phyloP scores from a whole-genome alignment of 2,113 vertebrate genomes.

The Heterotis niloticus region DNA sequence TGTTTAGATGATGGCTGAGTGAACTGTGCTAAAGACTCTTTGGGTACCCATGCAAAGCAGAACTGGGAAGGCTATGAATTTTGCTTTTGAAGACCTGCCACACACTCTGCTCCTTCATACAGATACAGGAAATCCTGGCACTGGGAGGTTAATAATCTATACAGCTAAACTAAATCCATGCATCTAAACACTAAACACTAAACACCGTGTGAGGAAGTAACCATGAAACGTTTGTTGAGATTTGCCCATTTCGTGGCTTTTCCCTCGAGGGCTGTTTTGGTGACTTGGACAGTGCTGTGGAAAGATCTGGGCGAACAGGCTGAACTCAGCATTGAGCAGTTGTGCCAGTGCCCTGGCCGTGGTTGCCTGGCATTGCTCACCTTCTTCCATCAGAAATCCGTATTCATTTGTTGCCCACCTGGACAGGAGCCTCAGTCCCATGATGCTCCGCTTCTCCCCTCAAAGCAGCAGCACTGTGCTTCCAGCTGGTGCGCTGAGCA shows the following conservation, averaged over 20 bases:
- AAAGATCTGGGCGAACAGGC: too few relatives aligned
- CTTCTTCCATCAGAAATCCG: background rate
- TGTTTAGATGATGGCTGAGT: conserved; percentile 29
- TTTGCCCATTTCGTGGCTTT: too few relatives aligned
- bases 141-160: background rate
- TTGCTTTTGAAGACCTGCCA: background rate
- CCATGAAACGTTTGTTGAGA: too few relatives aligned
- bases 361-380: background rate
- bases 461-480: background rate
- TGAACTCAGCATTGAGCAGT: background rate
- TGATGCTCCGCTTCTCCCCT: background rate
- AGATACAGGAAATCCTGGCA: background rate
- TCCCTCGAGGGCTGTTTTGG: too few relatives aligned
- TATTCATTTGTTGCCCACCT: background rate
- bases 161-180: too few relatives aligned
- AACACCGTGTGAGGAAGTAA: too few relatives aligned
- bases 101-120: background rate
- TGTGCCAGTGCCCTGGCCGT: background rate
- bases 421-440: background rate
- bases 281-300: too few relatives aligned
- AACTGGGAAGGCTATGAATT: conserved; percentile 13
- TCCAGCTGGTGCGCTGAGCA: conserved; percentile 2
- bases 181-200: too few relatives aligned
- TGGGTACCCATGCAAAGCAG: conserved; percentile 24
- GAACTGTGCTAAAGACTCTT: conserved; percentile 21